Percentiles rank a stretch among this genome's conserved stretches.
Conservation (phyloP, 2,888 invertebrate genomes). For the Dioctria rufipes region DNA sequence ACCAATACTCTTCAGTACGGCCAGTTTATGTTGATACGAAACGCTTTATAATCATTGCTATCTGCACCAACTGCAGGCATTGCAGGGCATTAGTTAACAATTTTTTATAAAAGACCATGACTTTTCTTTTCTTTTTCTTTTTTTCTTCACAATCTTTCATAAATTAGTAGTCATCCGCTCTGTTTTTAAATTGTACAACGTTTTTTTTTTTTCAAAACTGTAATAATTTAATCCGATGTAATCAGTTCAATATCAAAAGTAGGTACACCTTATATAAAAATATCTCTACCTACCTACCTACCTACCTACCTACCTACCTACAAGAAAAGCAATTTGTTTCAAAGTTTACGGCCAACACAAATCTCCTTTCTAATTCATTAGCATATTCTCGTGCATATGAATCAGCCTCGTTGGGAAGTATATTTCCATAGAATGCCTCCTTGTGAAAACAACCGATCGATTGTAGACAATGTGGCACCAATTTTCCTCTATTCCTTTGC, state of each 20-base stretch:
- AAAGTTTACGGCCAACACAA: slow-evolving; percentile 34
- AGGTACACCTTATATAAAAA: too few species aligned
- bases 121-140: too few species aligned
- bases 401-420: slow-evolving; percentile 37
- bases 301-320: background rate
- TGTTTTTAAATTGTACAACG: too few species aligned
- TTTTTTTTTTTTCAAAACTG: too few species aligned
- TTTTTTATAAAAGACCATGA: too few species aligned
- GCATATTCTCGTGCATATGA: slow-evolving; percentile 43
- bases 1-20: too few species aligned
- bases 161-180: too few species aligned
- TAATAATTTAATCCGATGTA: background rate
- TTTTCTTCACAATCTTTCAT: too few species aligned
- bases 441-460: slow-evolving; percentile 44
- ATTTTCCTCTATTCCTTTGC: slow-evolving; percentile 30
- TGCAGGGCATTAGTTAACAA: too few species aligned
- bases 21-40: too few species aligned
- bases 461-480: slow-evolving; percentile 52
- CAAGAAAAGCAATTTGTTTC: slow-evolving; percentile 3
- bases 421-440: slow-evolving; percentile 31
- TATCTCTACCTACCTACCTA: background rate
- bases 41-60: too few species aligned
- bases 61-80: too few species aligned
- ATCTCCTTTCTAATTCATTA: slow-evolving; percentile 32
- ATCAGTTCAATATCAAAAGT: slow-evolving; percentile 6